Conservation (phyloP, 2,888 invertebrate genomes). For the Xestobium rufovillosum region DNA sequence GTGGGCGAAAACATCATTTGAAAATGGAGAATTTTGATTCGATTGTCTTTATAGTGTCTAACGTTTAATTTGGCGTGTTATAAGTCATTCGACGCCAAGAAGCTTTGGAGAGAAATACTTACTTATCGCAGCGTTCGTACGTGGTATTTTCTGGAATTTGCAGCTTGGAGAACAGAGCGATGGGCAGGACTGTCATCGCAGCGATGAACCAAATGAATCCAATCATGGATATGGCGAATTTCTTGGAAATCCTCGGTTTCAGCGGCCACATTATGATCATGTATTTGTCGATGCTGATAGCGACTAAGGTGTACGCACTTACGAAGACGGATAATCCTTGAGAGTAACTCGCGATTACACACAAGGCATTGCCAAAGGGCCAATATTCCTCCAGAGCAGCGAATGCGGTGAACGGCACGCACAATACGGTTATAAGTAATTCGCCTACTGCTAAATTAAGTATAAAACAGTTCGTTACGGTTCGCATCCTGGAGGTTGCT, state of each 20-base stretch:
- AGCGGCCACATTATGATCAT: conserved; percentile 86
- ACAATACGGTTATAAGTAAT: conserved; percentile 81
- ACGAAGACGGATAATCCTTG: conserved; percentile 76
- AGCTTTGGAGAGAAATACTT: conserved; percentile 46
- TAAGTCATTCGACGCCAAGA: too few species aligned
- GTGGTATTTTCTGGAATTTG: conserved; percentile 50
- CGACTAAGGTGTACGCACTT: conserved; percentile 84
- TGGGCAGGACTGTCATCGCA: conserved; percentile 71
- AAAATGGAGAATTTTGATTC: too few species aligned
- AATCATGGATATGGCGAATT: conserved; percentile 61
- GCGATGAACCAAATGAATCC: conserved; percentile 69
- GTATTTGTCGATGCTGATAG: conserved; percentile 85
- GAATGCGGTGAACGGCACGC: conserved; percentile 85
- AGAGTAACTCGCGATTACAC: conserved; percentile 74
- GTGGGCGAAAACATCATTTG: too few species aligned
- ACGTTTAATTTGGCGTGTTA: too few species aligned
- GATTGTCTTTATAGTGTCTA: too few species aligned
- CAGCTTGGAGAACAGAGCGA: conserved; percentile 65
- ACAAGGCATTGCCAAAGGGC: conserved; percentile 80
- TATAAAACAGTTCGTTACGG: conserved; percentile 88
- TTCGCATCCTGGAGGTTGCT: conserved; percentile 77
- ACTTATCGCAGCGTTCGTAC: conserved; percentile 60
- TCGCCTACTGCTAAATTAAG: conserved; percentile 85
- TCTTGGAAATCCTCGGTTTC: conserved; percentile 69
- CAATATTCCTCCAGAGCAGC: conserved; percentile 75